A percentile compares a stretch with the other conserved stretches of the same genome.
These are phyloP conservation scores for Pelodytes ibericus DNA, from an alignment of 2,797 vertebrate species.

Conservation along the genomic window DNA sequence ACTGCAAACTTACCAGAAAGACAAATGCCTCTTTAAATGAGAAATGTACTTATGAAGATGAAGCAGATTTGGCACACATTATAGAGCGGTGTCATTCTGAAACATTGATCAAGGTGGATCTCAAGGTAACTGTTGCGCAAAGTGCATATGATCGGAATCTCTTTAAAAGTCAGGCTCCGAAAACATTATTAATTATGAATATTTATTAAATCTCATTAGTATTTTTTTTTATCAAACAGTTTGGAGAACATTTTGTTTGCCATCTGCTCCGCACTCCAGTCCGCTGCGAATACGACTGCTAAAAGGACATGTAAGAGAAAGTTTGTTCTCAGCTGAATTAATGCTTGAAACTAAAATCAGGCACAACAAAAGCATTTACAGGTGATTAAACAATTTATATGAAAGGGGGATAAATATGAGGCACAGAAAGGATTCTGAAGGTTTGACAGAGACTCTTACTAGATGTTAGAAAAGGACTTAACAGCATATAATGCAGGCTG, in stretches of 20 bases:
- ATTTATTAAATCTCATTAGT: neutral
- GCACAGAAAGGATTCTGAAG: too few relatives aligned
- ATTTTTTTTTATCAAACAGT: neutral
- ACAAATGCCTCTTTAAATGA: too few relatives aligned
- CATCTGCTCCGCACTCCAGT: neutral
- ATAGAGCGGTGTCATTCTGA: neutral
- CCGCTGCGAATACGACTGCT: neutral
- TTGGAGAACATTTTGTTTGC: neutral
- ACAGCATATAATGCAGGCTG: too few relatives aligned
- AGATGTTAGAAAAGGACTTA: too few relatives aligned
- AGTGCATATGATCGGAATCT: slow-evolving; percentile 12
- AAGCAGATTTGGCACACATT: neutral
- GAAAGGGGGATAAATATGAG: too few relatives aligned
- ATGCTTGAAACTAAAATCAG: neutral
- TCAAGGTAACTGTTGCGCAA: slow-evolving; percentile 4
- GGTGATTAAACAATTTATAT: neutral
- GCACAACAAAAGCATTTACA: neutral
- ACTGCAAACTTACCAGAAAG: too few relatives aligned
- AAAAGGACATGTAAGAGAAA: neutral
- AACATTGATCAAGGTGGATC: neutral
- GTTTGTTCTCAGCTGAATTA: neutral
- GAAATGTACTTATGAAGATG: too few relatives aligned
- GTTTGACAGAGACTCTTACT: too few relatives aligned
- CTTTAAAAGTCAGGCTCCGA: neutral
- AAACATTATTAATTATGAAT: slow-evolving; percentile 16